Evolutionary conservation across 2,888 invertebrate species (phyloP), one percentile per base, ranked within the genome.

Genomic region (Unio pictorum): DNA sequence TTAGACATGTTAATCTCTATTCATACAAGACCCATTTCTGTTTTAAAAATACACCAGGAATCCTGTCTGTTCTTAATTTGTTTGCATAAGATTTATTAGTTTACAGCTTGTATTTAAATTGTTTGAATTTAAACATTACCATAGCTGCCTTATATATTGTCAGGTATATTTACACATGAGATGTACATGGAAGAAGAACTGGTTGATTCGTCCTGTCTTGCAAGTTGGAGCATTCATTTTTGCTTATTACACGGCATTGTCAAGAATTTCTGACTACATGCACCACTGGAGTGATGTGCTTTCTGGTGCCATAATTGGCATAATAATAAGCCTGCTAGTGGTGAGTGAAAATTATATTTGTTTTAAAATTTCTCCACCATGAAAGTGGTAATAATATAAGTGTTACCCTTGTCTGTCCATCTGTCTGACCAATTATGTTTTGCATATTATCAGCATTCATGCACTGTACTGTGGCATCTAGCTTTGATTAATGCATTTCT

Each of bases 221-320:
- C 98, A 99, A 91, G 94, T 95, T 87, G 79, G 94, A 20, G 93
- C 95, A 66, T 91, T 98, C 76, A 92, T 94, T 90, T 91, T 95
- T 89, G 94, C 97, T 45, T 78, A 87, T 63, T 85, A 80, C 75
- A 84, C 83, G 20, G 81, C 85, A 17, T 93, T 98, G 92, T 95
- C 96, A 1, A 93, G 98, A 57, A 94, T 99, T 55, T 96, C 96
- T 1, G 96, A 99, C 92, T 97, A 98, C 92, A 98, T 98, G 90
- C 98, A 99, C 91, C 98, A 99, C 88, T 98, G 97, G 97, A 97
- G 96, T 86, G 99, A 99, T 91, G 98, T 98, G 4, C 91, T 98
- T 28, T 94, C 94, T 66, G 99, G 99, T 0, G 87, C 90, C 57
- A 64, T 92, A 59, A 89, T 92, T 71, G 92, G 92, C 55, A 81